These are phyloP conservation scores for Takifugu flavidus DNA, from an alignment of 2,113 vertebrate genomes.

Conservation along the genomic window DNA sequence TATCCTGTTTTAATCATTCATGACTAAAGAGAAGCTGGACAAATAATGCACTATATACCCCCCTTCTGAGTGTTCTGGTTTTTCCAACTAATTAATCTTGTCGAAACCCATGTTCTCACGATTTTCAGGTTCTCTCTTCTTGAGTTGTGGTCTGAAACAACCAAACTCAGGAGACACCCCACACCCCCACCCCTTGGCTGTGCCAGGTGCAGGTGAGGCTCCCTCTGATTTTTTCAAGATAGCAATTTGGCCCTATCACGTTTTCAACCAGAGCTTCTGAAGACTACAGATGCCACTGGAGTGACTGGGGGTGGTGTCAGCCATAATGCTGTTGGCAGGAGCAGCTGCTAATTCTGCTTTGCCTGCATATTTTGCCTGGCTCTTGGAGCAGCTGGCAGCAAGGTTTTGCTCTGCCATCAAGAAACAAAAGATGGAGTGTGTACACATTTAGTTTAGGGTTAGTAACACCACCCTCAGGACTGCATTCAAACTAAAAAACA, in stretches of 20 bases:
- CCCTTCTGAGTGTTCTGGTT: not conserved
- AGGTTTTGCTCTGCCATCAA: slow-evolving; percentile 3
- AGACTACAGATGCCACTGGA: slow-evolving; percentile 59
- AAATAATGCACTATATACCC: not conserved
- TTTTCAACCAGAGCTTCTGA: slow-evolving; percentile 69
- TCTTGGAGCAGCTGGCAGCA: slow-evolving; percentile 24
- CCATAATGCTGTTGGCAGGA: slow-evolving; percentile 52
- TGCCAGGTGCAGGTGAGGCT: slow-evolving; percentile 54
- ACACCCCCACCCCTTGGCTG: slow-evolving; percentile 16
- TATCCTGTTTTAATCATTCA: slow-evolving; percentile 38
- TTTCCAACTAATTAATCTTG: not conserved
- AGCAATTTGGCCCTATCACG: slow-evolving; percentile 56
- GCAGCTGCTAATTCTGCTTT: slow-evolving; percentile 40
- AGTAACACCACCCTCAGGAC: slow-evolving; percentile 3
- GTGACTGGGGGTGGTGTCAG: slow-evolving; percentile 46
- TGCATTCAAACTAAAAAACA: slow-evolving; percentile 5
- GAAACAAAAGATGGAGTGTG: slow-evolving; percentile 9
- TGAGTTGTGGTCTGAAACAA: too few species aligned
- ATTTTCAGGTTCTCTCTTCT: not conserved
- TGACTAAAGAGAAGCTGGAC: slow-evolving; percentile 4
- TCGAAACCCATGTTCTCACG: not conserved
- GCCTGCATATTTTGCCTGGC: slow-evolving; percentile 51
- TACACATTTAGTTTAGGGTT: slow-evolving; percentile 24
- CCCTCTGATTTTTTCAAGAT: slow-evolving; percentile 26
- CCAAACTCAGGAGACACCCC: not conserved